Percentiles rank a stretch among this genome's conserved stretches.
These are phyloP conservation scores for Aramus guarauna DNA, from an alignment of 2,113 vertebrate genomes.

Conservation along the genomic window DNA sequence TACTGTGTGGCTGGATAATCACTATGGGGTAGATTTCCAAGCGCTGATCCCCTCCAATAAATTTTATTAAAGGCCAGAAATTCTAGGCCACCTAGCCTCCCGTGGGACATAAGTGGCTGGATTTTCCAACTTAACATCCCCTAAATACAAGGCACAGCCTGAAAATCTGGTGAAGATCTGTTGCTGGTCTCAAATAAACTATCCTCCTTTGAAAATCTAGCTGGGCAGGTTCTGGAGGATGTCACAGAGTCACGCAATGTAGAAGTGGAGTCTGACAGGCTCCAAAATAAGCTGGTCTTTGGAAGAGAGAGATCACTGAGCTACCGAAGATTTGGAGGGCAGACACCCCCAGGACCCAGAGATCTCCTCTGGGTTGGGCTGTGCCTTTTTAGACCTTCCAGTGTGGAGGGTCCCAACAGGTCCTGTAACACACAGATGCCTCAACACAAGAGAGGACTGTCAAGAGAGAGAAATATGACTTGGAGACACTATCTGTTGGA, in stretches of 20 bases:
- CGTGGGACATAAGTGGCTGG: neutral
- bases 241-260: neutral
- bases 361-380: neutral
- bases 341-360: neutral
- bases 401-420: neutral
- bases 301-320: neutral
- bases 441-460: neutral
- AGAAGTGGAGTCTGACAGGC: neutral
- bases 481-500: neutral
- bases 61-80: neutral
- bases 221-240: neutral
- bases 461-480: neutral
- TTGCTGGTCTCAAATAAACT: neutral
- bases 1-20: neutral
- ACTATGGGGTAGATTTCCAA: neutral
- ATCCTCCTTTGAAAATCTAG: neutral
- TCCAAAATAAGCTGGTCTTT: neutral
- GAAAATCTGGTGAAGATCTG: neutral
- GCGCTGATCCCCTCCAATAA: fast-evolving
- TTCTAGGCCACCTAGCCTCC: neutral
- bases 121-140: neutral
- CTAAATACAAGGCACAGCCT: neutral
- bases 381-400: neutral
- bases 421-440: neutral
- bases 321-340: neutral